Evolutionary conservation across 2,113 vertebrate genomes (phyloP), one percentile per base, ranked within the genome.

Genomic region (Oncorhynchus masou): DNA sequence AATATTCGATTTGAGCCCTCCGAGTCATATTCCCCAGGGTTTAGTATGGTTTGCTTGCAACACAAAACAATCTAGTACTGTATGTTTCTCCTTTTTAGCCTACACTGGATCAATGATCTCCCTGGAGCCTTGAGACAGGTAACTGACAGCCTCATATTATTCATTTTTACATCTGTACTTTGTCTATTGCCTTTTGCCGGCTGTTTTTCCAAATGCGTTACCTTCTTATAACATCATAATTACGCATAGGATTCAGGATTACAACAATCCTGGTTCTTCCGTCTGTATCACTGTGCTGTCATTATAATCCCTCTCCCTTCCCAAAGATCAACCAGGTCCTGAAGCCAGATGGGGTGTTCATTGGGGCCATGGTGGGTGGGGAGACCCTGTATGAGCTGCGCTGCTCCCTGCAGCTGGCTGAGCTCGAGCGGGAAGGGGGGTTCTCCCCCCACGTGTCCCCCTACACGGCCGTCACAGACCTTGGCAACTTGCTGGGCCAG

Each of bases 61-160:
- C 16, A 4, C 51, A 15, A 16, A 54, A 19, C 19, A 0, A 54
- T 12, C 9, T 45, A 19, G 16, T 19, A 54, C 3, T 54, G 16
- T 54, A 54, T 19, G 51, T 92, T 90, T 83, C 1, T 73, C n/a
- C 45, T 22, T 20, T 24, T 57, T 88, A 99, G 98, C 75, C 93
- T 99, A 75, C 98, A 99, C 77, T 99, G 98, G 97, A 95, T 96
- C 73, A 99, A 99, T 79, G 96, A 99, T 84, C 96, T 99, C 82
- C 98, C 98, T 8, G 93, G 89, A 84, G 95, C 96, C 5, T 94
- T 99, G 84, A 91, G 73, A 90, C 96, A 99, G 96, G 97, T 99
- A 83, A 92, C 68, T 54, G 16, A 11, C 15, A 20, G 8, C 11
- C 54, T 24, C 45, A 9, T 62, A 54, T 19, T 5, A 4, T 54